Conservation (phyloP, 2,888 invertebrate species). For the Agrotis ipsilon region DNA sequence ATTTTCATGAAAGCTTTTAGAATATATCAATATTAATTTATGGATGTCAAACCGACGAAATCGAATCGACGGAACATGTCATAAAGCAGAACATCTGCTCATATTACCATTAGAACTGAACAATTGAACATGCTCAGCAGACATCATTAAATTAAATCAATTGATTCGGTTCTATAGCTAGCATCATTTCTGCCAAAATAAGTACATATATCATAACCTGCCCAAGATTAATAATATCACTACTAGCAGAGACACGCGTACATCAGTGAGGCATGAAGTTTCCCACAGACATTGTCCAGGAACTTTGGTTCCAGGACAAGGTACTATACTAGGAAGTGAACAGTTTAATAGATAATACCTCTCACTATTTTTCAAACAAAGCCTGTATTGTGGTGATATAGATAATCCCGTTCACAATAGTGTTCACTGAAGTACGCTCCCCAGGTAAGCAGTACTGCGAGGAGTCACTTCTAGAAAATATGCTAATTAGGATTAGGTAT, state of each 20-base stretch:
- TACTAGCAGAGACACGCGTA: background rate
- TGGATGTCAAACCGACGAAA: conserved; percentile 7
- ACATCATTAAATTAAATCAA: background rate
- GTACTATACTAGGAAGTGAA: conserved; percentile 5
- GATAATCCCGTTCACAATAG: conserved; percentile 43
- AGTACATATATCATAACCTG: no score
- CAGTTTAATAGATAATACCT: no score
- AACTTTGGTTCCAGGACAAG: background rate
- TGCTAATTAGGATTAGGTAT: background rate
- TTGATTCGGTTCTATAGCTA: background rate
- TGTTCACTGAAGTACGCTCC: conserved; percentile 12
- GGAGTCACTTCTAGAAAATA: conserved; percentile 28
- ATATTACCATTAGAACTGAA: background rate
- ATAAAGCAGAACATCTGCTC: background rate
- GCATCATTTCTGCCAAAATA: background rate
- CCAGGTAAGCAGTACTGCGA: conserved; percentile 16
- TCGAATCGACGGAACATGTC: background rate
- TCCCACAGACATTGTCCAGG: conserved; percentile 12
- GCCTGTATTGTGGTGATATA: background rate
- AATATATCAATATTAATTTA: conserved; percentile 2
- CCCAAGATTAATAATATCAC: background rate
- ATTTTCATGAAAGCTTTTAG: conserved; percentile 13
- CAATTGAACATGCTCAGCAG: background rate
- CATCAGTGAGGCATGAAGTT: background rate
- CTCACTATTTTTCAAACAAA: conserved; percentile 3